These are phyloP conservation scores for Tricholaema leucomelas DNA, from an alignment of 2,113 vertebrate genomes.

Conservation along the genomic window DNA sequence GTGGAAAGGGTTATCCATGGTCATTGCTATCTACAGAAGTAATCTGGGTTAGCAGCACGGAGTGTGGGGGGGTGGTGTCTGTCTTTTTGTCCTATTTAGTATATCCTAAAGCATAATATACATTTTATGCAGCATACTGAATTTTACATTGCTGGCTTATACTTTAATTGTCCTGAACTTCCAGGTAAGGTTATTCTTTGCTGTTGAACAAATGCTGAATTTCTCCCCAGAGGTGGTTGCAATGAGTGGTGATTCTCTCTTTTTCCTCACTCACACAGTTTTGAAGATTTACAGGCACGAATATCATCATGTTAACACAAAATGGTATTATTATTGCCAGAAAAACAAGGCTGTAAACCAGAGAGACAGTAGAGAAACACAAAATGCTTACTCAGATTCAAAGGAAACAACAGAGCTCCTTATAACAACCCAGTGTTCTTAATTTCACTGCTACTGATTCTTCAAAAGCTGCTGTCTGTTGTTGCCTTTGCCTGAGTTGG, in stretches of 20 bases:
- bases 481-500: neutral
- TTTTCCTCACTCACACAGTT: slow-evolving; percentile 33
- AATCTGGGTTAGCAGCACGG: neutral
- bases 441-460: neutral
- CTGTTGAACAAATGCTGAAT: slow-evolving; percentile 49
- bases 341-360: slow-evolving; percentile 37
- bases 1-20: neutral
- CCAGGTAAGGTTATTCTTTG: slow-evolving; percentile 52
- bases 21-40: neutral
- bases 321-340: slow-evolving; percentile 43
- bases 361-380: neutral
- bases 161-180: slow-evolving; percentile 51
- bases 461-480: neutral
- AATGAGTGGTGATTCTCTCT: slow-evolving; percentile 19
- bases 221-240: slow-evolving; percentile 49
- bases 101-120: neutral
- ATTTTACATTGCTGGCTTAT: slow-evolving; percentile 25
- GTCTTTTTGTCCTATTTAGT: neutral
- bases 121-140: neutral
- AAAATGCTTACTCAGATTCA: neutral
- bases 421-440: neutral
- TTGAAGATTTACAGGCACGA: slow-evolving; percentile 54
- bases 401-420: neutral
- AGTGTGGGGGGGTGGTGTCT: neutral
- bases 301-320: slow-evolving; percentile 49